Percentiles rank a stretch among this genome's conserved stretches.
These are phyloP conservation scores for Aulostomus chinensis DNA, from an alignment of 2,797 vertebrate species.

Conservation along the genomic window DNA sequence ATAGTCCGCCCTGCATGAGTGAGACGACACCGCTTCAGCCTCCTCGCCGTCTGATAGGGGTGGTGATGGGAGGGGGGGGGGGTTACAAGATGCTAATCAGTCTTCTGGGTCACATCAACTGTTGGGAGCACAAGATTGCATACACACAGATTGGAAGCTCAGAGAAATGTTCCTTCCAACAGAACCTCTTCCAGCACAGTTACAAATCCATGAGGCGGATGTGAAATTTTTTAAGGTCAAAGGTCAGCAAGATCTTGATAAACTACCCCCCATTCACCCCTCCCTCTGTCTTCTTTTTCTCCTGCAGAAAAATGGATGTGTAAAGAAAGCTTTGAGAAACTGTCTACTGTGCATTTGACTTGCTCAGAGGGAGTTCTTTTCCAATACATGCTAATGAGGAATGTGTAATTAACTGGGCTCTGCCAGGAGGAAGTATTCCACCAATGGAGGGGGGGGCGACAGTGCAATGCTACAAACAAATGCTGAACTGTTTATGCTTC, in stretches of 20 bases:
- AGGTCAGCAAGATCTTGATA: conserved; percentile 36
- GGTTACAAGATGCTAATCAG: conserved; percentile 67
- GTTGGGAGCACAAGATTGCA: conserved; percentile 29
- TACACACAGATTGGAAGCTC: conserved; percentile 15
- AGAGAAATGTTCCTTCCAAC: conserved; percentile 15
- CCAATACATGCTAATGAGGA: conserved; percentile 67
- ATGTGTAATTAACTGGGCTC: conserved; percentile 63
- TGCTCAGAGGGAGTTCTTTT: conserved; percentile 54
- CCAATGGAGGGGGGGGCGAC: conserved; percentile 15
- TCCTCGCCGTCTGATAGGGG: conserved; percentile 56
- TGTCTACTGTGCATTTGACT: conserved; percentile 40
- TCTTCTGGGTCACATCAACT: conserved; percentile 63
- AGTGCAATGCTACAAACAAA: conserved; percentile 37
- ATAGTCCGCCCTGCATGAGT: conserved; percentile 64
- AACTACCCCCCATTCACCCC: not conserved
- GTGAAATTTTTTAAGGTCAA: conserved; percentile 48
- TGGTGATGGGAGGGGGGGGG: conserved; percentile 57
- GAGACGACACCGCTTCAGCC: conserved; percentile 52
- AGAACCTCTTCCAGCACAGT: conserved; percentile 13
- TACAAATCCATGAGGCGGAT: conserved; percentile 34
- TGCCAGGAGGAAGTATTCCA: conserved; percentile 40
- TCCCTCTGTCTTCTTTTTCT: not conserved
- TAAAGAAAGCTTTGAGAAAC: conserved; percentile 35
- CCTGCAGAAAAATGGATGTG: conserved; percentile 30
- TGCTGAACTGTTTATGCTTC: conserved; percentile 34